These are phyloP conservation scores for Ctenomys sociabilis DNA, from an alignment of 2,113 vertebrate genomes.

Conservation along the genomic window DNA sequence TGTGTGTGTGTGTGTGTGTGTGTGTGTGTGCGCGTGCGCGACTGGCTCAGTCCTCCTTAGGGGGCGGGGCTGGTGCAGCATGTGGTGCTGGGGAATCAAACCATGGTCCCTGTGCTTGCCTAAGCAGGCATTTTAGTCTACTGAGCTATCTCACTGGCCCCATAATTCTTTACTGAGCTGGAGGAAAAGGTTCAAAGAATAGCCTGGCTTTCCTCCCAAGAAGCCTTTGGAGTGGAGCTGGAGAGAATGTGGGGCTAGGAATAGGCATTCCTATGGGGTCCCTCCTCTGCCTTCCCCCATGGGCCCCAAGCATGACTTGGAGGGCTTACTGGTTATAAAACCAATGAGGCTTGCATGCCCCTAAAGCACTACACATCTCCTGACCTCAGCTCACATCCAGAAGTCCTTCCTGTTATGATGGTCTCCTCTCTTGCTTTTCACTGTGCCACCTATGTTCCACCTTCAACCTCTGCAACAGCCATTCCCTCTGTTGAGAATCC, in stretches of 20 bases:
- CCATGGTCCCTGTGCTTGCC: too few species aligned
- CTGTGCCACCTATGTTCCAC: not conserved
- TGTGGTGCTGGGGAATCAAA: too few species aligned
- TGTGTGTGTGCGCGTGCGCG: too few species aligned
- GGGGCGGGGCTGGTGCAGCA: too few species aligned
- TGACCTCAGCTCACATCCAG: not conserved
- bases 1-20: too few species aligned
- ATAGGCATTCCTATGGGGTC: conserved; percentile 12
- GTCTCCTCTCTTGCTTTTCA: not conserved
- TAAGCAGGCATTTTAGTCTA: too few species aligned
- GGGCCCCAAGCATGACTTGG: not conserved
- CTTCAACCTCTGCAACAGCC: not conserved
- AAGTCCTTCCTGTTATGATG: not conserved
- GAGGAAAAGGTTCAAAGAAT: not conserved
- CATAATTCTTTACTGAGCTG: not conserved
- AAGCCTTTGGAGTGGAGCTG: not conserved
- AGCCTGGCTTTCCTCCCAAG: not conserved
- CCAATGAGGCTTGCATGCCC: not conserved
- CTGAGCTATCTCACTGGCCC: too few species aligned
- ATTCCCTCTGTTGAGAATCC: not conserved
- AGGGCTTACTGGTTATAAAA: not conserved
- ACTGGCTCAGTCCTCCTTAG: too few species aligned
- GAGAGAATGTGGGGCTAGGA: not conserved
- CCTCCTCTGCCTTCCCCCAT: not conserved
- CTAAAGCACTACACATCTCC: not conserved